phyloP scores from a whole-genome alignment of 2,888 invertebrate species.

The Amphipoea oculea region DNA sequence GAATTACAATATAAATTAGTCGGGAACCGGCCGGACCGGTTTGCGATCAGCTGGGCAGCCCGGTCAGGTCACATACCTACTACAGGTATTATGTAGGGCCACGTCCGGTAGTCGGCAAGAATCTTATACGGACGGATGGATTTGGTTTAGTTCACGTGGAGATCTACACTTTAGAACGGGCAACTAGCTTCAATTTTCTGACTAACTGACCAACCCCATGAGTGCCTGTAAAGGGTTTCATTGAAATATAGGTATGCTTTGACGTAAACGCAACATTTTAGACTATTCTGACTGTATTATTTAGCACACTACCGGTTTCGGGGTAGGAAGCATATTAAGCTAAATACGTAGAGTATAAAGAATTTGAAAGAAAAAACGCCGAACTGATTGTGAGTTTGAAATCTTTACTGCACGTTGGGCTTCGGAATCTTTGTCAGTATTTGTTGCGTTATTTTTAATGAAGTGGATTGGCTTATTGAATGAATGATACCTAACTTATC shows the following conservation, averaged over 20 bases:
- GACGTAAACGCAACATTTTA: too few species aligned
- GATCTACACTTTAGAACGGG: not conserved
- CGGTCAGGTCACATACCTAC: conserved; percentile 44
- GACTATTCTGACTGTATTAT: not conserved
- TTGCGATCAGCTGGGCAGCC: conserved; percentile 63
- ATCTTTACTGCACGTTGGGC: not conserved
- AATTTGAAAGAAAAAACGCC: not conserved
- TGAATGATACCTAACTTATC: not conserved
- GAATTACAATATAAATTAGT: conserved; percentile 69
- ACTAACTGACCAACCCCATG: too few species aligned
- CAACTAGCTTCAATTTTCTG: not conserved
- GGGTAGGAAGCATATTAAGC: not conserved
- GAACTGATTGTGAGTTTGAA: not conserved
- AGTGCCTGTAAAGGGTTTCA: not conserved
- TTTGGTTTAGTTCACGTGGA: not conserved
- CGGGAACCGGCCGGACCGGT: conserved; percentile 65
- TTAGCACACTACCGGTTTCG: not conserved
- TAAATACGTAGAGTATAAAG: not conserved
- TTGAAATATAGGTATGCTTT: not conserved
- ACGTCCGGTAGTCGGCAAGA: conserved; percentile 22
- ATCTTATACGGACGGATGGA: not conserved
- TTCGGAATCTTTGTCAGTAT: not conserved
- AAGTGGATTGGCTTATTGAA: not conserved
- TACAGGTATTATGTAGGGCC: conserved; percentile 36
- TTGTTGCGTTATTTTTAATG: not conserved